phyloP scores from a whole-genome alignment of 2,888 invertebrate genomes.

The Pachydiplax longipennis region DNA sequence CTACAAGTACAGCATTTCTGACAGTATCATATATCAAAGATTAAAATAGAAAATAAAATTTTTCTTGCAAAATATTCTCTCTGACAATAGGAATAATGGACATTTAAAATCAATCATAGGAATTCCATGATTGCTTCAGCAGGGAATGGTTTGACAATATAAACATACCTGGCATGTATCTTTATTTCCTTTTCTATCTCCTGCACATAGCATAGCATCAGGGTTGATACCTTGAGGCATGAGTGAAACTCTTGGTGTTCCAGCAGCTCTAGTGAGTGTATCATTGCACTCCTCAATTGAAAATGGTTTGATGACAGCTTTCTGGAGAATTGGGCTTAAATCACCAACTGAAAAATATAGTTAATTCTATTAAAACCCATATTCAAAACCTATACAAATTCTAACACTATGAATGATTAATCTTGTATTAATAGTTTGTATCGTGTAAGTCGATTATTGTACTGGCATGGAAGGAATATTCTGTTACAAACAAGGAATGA shows the following conservation, averaged over 20 bases:
- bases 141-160: neutral
- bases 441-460: neutral
- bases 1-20: too few relatives aligned
- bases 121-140: too few relatives aligned
- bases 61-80: too few relatives aligned
- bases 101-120: too few relatives aligned
- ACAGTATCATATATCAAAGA: too few relatives aligned
- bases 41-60: too few relatives aligned
- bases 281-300: neutral
- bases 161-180: neutral
- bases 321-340: neutral
- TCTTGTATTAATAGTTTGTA: neutral
- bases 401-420: neutral
- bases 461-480: too few relatives aligned
- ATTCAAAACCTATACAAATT: neutral
- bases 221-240: neutral
- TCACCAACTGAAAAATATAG: neutral
- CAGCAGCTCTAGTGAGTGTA: neutral
- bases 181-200: neutral
- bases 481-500: too few relatives aligned
- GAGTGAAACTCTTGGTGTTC: neutral
- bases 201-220: neutral
- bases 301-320: neutral
- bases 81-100: too few relatives aligned
- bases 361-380: neutral